phyloP scores from a whole-genome alignment of 2,888 invertebrate genomes.

The Macrosoma leucophasiata region DNA sequence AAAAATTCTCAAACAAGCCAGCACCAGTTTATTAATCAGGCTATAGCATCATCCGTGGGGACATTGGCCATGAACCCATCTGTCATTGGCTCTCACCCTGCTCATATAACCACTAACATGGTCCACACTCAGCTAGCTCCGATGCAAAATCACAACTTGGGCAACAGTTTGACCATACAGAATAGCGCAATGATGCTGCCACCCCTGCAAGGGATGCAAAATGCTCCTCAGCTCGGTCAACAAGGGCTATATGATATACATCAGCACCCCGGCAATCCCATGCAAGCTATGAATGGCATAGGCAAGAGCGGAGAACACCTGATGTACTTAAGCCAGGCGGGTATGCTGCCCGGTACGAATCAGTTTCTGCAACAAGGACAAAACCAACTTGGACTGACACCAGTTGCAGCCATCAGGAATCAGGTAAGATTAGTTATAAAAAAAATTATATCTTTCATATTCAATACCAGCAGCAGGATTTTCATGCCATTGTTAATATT shows the following conservation, averaged over 20 bases:
- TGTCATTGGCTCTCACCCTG: slow-evolving; percentile 65
- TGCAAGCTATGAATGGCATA: slow-evolving; percentile 72
- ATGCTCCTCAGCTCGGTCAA: slow-evolving; percentile 68
- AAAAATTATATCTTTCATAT: no score
- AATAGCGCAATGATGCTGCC: slow-evolving; percentile 71
- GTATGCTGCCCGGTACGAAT: slow-evolving; percentile 77
- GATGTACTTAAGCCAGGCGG: slow-evolving; percentile 70
- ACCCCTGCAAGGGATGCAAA: slow-evolving; percentile 66
- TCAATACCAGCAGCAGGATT: background rate
- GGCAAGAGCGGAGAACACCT: slow-evolving; percentile 69
- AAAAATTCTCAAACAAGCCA: slow-evolving; percentile 71
- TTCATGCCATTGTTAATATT: slow-evolving; percentile 1
- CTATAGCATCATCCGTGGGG: slow-evolving; percentile 64
- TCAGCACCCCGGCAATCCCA: slow-evolving; percentile 63
- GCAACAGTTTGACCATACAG: slow-evolving; percentile 59
- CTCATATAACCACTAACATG: slow-evolving; percentile 65
- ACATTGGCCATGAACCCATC: slow-evolving; percentile 67
- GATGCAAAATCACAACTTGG: slow-evolving; percentile 66
- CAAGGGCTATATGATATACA: slow-evolving; percentile 71
- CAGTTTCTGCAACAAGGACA: slow-evolving; percentile 79
- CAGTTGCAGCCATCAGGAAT: slow-evolving; percentile 64
- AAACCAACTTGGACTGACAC: slow-evolving; percentile 73
- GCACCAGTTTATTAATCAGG: slow-evolving; percentile 69
- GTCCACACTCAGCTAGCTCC: slow-evolving; percentile 74
- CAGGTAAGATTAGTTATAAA: slow-evolving; percentile 65